These are phyloP conservation scores for Reticulitermes lucifugus DNA, from an alignment of 2,888 invertebrate genomes.

Conservation along the genomic window DNA sequence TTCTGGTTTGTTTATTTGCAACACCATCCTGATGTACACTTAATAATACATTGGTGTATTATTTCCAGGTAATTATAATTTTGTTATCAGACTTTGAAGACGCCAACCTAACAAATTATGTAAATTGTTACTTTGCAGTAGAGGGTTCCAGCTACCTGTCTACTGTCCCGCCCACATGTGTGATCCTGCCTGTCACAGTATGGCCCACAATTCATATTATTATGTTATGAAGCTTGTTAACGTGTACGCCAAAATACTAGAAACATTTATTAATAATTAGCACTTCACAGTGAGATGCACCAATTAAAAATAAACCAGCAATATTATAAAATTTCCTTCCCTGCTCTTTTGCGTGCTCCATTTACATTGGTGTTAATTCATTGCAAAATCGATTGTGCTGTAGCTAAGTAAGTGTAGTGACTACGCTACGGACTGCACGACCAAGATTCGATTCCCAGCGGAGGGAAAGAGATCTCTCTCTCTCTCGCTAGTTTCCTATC, in stretches of 20 bases:
- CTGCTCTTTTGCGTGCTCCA: too few relatives aligned
- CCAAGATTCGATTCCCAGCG: too few relatives aligned
- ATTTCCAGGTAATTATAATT: not conserved
- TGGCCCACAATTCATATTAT: not conserved
- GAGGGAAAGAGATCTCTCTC: too few relatives aligned
- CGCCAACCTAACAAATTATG: not conserved
- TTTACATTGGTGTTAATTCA: too few relatives aligned
- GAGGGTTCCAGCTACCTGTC: not conserved
- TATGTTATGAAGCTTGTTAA: not conserved
- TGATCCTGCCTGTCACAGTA: not conserved
- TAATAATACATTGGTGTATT: not conserved
- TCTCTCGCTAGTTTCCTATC: too few relatives aligned
- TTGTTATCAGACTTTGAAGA: not conserved
- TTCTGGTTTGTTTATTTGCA: not conserved
- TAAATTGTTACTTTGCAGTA: not conserved
- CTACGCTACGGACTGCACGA: too few relatives aligned
- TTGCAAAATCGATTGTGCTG: too few relatives aligned
- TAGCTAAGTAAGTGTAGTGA: too few relatives aligned
- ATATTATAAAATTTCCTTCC: too few relatives aligned
- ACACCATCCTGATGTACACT: not conserved
- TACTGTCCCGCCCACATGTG: not conserved
- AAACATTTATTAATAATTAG: too few relatives aligned
- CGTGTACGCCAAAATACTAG: not conserved
- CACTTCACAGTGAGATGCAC: too few relatives aligned
- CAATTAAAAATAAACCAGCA: too few relatives aligned